Evolutionary conservation across 2,888 invertebrate species (phyloP).

Genomic region (Cylindroiulus punctatus): DNA sequence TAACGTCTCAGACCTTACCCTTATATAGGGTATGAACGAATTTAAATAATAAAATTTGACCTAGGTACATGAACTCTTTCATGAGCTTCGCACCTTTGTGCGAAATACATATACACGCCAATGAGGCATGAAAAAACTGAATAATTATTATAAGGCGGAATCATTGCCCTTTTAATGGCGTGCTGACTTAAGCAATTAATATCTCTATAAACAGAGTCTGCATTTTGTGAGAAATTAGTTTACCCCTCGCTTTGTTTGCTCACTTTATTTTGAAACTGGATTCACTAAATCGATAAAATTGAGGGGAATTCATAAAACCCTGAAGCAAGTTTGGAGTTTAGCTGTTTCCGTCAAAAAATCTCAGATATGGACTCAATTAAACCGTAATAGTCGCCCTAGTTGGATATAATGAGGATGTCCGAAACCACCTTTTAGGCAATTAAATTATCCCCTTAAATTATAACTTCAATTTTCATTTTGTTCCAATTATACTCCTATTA

Average conservation of each 20-base stretch:
- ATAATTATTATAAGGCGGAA: background rate
- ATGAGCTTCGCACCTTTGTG: background rate
- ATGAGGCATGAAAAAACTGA: background rate
- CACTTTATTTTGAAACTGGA: too few species aligned
- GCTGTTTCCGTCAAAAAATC: background rate
- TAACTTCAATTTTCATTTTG: conserved; percentile 45
- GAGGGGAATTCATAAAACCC: too few species aligned
- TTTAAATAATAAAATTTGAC: background rate
- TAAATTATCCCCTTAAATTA: conserved; percentile 45
- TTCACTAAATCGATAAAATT: too few species aligned
- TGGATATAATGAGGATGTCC: background rate
- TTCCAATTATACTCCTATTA: conserved; percentile 34
- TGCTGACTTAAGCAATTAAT: background rate
- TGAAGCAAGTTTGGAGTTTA: too few species aligned
- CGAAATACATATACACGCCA: background rate
- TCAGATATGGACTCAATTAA: background rate
- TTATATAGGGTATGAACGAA: background rate
- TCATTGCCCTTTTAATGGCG: conserved; percentile 16
- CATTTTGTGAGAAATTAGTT: too few species aligned
- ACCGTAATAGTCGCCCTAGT: background rate
- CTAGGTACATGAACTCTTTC: conserved; percentile 40
- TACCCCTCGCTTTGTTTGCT: too few species aligned
- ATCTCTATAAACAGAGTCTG: background rate
- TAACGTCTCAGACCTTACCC: background rate
- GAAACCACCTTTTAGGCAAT: conserved; percentile 10